Percentiles rank a stretch among this genome's conserved stretches.
Evolutionary conservation across 2,888 invertebrate genomes (phyloP).

Genomic region (Polyommatus icarus): DNA sequence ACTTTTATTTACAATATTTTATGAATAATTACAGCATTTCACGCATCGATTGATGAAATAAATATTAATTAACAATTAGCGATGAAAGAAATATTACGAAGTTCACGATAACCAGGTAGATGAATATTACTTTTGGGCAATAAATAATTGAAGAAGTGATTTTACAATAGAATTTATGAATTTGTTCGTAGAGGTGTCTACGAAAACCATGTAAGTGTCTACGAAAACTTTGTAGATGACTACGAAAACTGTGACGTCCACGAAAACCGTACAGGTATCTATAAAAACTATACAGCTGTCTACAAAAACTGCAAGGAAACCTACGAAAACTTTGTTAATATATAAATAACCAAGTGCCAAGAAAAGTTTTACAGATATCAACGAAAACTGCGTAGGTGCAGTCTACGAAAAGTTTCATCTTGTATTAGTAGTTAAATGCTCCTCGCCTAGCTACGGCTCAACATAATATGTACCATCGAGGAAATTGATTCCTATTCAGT

Average conservation of each 20-base stretch:
- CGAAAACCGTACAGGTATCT: too few species aligned
- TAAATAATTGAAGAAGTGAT: neutral
- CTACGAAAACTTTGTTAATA: too few species aligned
- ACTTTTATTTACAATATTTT: slow-evolving; percentile 5
- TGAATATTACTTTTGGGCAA: neutral
- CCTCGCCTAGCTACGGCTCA: neutral
- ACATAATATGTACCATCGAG: too few species aligned
- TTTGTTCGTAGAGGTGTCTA: too few species aligned
- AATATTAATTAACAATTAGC: neutral
- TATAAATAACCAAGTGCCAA: too few species aligned
- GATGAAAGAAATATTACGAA: neutral
- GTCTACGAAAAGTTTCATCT: too few species aligned
- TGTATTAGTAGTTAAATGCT: neutral
- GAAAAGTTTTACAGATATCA: too few species aligned
- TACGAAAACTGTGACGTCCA: neutral
- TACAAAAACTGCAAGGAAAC: too few species aligned
- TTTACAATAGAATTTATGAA: too few species aligned
- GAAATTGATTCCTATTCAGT: too few species aligned
- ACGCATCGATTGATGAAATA: neutral
- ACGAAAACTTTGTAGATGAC: neutral
- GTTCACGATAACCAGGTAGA: neutral
- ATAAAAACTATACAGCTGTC: too few species aligned
- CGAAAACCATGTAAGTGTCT: neutral
- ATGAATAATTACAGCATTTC: neutral
- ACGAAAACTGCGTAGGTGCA: too few species aligned